Percentiles rank a stretch among this genome's conserved stretches.
Evolutionary conservation across 2,113 vertebrate species (phyloP).

Genomic region (Phaetusa simplex): DNA sequence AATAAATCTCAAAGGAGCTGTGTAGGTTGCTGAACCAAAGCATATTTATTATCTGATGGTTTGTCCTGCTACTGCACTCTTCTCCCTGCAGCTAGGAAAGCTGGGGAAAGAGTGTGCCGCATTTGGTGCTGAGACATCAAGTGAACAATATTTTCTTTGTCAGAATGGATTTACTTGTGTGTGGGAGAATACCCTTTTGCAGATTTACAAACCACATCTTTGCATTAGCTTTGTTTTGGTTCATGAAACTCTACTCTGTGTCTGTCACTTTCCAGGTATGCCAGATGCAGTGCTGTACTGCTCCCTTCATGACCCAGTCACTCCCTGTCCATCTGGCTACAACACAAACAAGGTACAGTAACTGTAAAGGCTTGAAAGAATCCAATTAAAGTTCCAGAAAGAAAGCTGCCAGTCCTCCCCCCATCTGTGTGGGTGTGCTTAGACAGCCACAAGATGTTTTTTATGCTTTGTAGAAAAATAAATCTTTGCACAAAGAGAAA

Average conservation of each 20-base stretch:
- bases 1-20: not conserved
- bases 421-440: not conserved
- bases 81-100: not conserved
- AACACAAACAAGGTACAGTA: slow-evolving; percentile 90
- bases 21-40: not conserved
- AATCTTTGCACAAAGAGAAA: not conserved
- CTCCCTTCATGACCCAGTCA: slow-evolving; percentile 86
- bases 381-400: not conserved
- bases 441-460: not conserved
- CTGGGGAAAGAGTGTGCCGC: not conserved
- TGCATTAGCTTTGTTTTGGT: not conserved
- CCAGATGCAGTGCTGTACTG: slow-evolving; percentile 86
- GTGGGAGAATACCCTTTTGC: not conserved
- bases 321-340: slow-evolving; percentile 81
- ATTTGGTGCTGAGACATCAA: not conserved
- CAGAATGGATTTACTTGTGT: not conserved
- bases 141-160: not conserved
- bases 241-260: not conserved
- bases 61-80: not conserved
- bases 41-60: not conserved
- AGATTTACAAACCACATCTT: not conserved
- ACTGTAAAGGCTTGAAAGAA: not conserved
- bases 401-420: not conserved
- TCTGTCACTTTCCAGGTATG: slow-evolving; percentile 79
- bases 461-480: not conserved